Base-by-base conservation (phyloP, 2,797 vertebrate species). In the Sebastes kiyomatsui region DNA sequence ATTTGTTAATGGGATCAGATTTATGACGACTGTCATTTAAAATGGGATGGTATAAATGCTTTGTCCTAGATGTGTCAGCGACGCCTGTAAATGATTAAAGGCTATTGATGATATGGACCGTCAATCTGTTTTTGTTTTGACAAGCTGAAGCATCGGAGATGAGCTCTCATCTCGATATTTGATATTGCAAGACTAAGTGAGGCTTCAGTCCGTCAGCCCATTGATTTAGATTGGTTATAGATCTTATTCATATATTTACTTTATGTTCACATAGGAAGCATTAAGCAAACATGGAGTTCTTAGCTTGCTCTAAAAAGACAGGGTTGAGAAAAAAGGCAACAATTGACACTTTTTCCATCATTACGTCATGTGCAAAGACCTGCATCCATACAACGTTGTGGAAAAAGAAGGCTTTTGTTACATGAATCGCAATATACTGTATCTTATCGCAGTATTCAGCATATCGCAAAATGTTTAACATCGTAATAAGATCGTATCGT, bases 71-170 rank as follows among this genome's bases (percentile, higher is more conserved):
- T 81, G 84, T 78, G 76, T 86, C 84, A 88, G 12, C 62, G 38
- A 13, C 4, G 27, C 23, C 59, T 79, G 67, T 66, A 74, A 75
- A 76, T 82, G 78, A 84, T 80, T 77, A 83, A 88, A 85, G 33
- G 54, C 49, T 75, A 66, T 67, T 85, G 85, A 81, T 79, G 58
- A 83, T 87, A 61, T 88, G 66, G 72, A 72, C 59, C 30, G 33
- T 85, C 82, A 86, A 68, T 86, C 69, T 77, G 71, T 67, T 88
- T 86, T 62, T 80, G 65, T 80, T 74, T 64, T 87, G 68, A 81
- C 67, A 81, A 65, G 32, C 22, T 67, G 27, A 82, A 75, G 75
- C 61, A 67, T 69, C 11, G 9, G 58, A 69, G 60, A 81, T 67
- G 61, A 60, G 46, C 68, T 75, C 11, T 84, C 18, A 71, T 80